Evolutionary conservation across 2,888 invertebrate genomes (phyloP).

Genomic region (Trachelus iudaicus): DNA sequence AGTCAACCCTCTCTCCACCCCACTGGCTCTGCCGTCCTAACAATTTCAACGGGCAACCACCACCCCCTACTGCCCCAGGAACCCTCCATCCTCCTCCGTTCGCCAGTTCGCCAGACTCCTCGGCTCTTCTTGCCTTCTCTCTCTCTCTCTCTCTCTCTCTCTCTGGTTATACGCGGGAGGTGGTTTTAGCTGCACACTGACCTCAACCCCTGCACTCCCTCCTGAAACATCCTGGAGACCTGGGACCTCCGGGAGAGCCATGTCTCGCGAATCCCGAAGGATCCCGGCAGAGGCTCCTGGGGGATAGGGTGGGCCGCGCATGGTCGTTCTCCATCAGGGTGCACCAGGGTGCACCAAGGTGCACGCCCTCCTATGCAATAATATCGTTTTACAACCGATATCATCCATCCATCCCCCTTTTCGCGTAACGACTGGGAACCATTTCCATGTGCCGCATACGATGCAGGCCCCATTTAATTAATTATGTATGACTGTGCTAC

Average conservation of each 20-base stretch:
- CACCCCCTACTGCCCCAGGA: neutral
- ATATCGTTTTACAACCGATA: neutral
- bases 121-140: neutral
- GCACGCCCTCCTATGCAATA: neutral
- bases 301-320: neutral
- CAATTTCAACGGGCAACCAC: neutral
- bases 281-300: neutral
- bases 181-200: neutral
- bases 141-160: neutral
- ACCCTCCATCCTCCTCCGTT: neutral
- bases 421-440: neutral
- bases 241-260: neutral
- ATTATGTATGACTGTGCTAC: slow-evolving; percentile 51
- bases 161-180: neutral
- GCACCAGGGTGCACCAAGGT: neutral
- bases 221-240: neutral
- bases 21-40: neutral
- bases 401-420: neutral
- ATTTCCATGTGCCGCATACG: neutral
- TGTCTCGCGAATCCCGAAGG: neutral
- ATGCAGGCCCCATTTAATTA: slow-evolving; percentile 55
- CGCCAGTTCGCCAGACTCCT: too few relatives aligned
- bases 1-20: neutral
- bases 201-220: neutral
- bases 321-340: neutral